Percentiles rank a stretch among this genome's conserved stretches.
These are phyloP conservation scores for Musca vetustissima DNA, from an alignment of 1,140 invertebrate species.

Conservation along the genomic window DNA sequence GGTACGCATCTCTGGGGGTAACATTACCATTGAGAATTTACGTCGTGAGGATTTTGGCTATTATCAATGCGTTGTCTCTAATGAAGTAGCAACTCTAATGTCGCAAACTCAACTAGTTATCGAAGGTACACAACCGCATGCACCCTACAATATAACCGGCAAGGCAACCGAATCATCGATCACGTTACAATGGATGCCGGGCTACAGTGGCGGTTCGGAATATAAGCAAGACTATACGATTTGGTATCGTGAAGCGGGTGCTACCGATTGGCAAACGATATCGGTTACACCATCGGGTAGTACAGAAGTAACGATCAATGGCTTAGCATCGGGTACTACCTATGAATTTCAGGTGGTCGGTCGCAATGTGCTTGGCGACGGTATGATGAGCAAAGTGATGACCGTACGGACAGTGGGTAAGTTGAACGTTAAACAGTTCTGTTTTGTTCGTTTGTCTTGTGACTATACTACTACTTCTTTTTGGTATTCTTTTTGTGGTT, in stretches of 20 bases:
- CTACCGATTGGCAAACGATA: conserved; percentile 86
- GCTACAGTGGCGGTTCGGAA: conserved; percentile 91
- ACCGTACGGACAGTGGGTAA: conserved; percentile 88
- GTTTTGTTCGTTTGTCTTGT: conserved; percentile 21
- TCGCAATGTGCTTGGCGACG: conserved; percentile 90
- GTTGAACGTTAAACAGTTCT: conserved; percentile 34
- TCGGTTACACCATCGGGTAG: conserved; percentile 89
- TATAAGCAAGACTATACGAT: conserved; percentile 94
- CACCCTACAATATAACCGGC: conserved; percentile 90
- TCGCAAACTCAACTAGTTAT: conserved; percentile 88
- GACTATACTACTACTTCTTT: background rate
- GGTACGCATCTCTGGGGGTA: conserved; percentile 76
- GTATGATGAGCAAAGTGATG: conserved; percentile 91
- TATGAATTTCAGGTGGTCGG: conserved; percentile 97
- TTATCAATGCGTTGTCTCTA: conserved; percentile 92
- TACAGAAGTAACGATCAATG: conserved; percentile 88
- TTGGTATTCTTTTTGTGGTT: conserved; percentile 26
- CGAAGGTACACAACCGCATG: conserved; percentile 94
- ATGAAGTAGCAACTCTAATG: conserved; percentile 92
- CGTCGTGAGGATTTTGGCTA: conserved; percentile 87
- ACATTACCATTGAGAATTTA: conserved; percentile 88
- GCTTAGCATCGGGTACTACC: conserved; percentile 82
- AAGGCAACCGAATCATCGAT: conserved; percentile 86
- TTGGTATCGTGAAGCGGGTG: conserved; percentile 83
- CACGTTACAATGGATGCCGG: conserved; percentile 87